These are phyloP conservation scores for Carlito syrichta DNA, from an alignment of 2,113 vertebrate species.

Conservation along the genomic window DNA sequence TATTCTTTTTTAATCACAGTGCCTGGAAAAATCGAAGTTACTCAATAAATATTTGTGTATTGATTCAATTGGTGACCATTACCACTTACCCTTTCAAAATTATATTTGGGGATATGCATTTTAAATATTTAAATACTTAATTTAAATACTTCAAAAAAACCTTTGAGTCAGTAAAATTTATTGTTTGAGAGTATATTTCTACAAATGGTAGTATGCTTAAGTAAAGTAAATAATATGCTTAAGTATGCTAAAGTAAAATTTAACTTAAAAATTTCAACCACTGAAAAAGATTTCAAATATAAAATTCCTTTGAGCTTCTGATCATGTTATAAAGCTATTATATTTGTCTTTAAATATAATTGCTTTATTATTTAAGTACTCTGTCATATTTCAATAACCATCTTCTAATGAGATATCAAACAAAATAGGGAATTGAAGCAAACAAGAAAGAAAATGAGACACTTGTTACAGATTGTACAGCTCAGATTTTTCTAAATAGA, in stretches of 20 bases:
- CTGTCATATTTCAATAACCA: slow-evolving; percentile 24
- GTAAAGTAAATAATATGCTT: too few relatives aligned
- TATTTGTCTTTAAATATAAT: slow-evolving; percentile 28
- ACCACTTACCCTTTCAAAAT: background rate
- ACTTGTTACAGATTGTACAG: background rate
- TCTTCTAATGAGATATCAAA: background rate
- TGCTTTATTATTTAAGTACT: background rate
- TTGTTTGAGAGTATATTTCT: background rate
- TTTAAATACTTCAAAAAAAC: background rate
- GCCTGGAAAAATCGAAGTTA: background rate
- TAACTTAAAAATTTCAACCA: background rate
- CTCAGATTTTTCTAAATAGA: background rate
- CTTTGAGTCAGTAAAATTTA: background rate
- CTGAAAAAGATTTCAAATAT: background rate
- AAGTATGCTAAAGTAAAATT: background rate
- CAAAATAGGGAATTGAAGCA: background rate
- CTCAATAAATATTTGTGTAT: background rate
- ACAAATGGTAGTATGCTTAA: background rate
- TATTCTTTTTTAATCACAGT: background rate
- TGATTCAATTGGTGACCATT: background rate
- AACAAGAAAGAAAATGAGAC: slow-evolving; percentile 26
- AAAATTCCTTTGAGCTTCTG: background rate
- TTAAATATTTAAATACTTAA: background rate
- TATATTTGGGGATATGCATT: background rate
- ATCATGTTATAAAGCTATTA: background rate